Conservation (phyloP, 2,113 vertebrate genomes). For the Python bivittatus region DNA sequence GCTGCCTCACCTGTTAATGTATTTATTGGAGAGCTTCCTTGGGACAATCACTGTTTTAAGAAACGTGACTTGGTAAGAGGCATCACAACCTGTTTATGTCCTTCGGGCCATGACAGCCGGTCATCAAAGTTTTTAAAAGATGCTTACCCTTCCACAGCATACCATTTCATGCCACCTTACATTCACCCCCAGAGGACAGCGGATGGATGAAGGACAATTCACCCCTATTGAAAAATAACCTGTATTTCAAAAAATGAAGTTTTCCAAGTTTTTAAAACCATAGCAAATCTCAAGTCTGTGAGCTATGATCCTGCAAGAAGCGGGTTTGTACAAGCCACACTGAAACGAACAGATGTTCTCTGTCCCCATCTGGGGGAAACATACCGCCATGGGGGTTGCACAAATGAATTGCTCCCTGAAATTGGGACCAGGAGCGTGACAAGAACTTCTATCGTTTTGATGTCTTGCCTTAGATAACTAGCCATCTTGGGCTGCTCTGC, state of each 20-base stretch:
- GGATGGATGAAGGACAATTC: too few relatives aligned
- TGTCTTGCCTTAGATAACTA: background rate
- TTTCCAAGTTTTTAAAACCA: background rate
- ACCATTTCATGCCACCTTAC: too few relatives aligned
- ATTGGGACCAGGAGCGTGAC: background rate
- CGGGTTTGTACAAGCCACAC: background rate
- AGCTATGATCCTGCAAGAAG: background rate
- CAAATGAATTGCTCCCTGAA: background rate
- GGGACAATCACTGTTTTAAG: background rate
- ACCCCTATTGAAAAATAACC: too few relatives aligned
- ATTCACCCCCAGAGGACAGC: too few relatives aligned
- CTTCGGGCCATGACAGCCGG: too few relatives aligned
- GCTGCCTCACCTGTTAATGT: too few relatives aligned
- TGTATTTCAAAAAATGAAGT: background rate
- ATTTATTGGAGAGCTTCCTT: background rate
- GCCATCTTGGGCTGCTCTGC: background rate
- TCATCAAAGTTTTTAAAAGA: background rate
- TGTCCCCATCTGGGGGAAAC: background rate
- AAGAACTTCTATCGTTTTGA: background rate
- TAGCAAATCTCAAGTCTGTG: background rate
- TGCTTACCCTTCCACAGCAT: too few relatives aligned
- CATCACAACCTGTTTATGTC: background rate
- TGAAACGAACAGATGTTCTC: background rate
- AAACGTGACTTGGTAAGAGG: too few relatives aligned
- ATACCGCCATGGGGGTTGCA: background rate